Evolutionary conservation across 2,888 invertebrate genomes (phyloP), one percentile per base, ranked within the genome.

Genomic region (Pseudanteris insignis): DNA sequence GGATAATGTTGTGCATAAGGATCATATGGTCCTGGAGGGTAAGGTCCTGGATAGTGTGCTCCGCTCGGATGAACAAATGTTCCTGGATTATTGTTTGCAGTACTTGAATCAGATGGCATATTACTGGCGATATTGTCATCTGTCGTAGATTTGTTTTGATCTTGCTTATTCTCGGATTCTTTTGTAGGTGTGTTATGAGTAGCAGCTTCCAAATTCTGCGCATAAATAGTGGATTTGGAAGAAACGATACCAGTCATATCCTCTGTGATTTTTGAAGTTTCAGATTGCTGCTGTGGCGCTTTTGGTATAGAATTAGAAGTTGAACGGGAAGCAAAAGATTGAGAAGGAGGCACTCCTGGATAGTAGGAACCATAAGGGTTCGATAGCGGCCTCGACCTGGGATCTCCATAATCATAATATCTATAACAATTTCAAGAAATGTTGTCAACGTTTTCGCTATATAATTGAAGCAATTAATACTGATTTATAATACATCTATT

Each of bases 1-100:
- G 79, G 75, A 64, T 79, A 79, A 61, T 79, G 79, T 41, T 79
- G 79, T 11, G 78, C 64, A 30, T 79, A 79, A 10, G 78, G 78
- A 55, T 79, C 79, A 10, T 79, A 79, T 6, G 79, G 76, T 9
- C 72, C 71, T 1, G 79, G 77, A 2, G 79, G 78, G 68, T 79
- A 79, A 2, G 78, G 74, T 2, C 71, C 75, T 15, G 76, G 74
- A 43, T 76, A 75, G 34, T 77, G 73, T 29, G 70, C 73, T 72
- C 43, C 75, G 70, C 7, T 40, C 4, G 79, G 77, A 71, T 79
- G 79, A 60, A 70, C 76, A 53, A 77, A 79, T 26, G 77, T 79
- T 11, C 79, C 76, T 2, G 79, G 74, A 38, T 71, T 70, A 46
- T 74, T 76, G n/a, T n/a, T n/a, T 10, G 41, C 13, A 24, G 4